These are phyloP conservation scores for Exocentrus adspersus DNA, from an alignment of 2,888 invertebrate genomes.

Conservation along the genomic window DNA sequence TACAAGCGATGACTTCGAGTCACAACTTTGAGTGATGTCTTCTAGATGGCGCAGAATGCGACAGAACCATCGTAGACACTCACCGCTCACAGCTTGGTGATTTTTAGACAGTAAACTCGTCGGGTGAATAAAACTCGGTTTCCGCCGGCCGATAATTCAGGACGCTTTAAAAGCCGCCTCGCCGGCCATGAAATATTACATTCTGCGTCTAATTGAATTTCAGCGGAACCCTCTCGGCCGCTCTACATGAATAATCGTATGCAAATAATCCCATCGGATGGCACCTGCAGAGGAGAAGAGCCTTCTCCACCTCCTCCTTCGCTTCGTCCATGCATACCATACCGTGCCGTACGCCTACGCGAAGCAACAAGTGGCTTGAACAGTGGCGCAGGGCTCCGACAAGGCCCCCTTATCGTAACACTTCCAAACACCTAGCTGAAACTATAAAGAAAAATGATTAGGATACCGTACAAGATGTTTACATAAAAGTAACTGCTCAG, in stretches of 20 bases:
- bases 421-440: no score
- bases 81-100: no score
- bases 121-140: no score
- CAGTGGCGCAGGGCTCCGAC: slow-evolving; percentile 7
- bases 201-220: slow-evolving; percentile 29
- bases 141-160: background rate
- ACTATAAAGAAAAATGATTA: no score
- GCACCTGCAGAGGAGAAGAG: slow-evolving; percentile 37
- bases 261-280: slow-evolving; percentile 41
- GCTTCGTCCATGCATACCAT: slow-evolving; percentile 12
- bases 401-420: no score
- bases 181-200: slow-evolving; percentile 14
- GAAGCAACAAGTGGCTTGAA: slow-evolving; percentile 16
- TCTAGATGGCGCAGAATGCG: no score
- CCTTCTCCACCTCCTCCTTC: slow-evolving; percentile 12
- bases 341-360: slow-evolving; percentile 4
- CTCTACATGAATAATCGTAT: slow-evolving; percentile 41
- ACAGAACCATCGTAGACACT: no score
- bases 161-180: background rate
- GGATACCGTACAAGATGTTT: no score
- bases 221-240: slow-evolving; percentile 34
- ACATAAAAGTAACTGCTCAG: no score
- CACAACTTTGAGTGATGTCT: no score
- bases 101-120: no score
- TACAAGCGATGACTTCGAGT: no score